These are phyloP conservation scores for Pristionchus japonicus DNA, from an alignment of 2,888 invertebrate species.

Conservation along the genomic window DNA sequence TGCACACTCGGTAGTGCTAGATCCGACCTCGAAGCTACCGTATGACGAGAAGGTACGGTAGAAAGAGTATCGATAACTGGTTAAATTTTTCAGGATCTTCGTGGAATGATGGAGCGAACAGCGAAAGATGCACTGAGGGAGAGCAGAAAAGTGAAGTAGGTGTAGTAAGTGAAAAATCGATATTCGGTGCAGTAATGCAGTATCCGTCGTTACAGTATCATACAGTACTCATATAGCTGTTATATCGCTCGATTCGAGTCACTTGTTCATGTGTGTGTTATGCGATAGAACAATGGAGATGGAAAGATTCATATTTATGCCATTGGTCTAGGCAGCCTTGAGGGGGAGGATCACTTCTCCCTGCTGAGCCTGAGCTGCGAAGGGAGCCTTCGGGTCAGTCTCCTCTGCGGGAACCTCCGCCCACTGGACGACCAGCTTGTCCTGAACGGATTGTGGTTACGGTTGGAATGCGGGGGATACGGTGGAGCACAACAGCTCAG, in stretches of 20 bases:
- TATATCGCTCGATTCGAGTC: neutral
- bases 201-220: neutral
- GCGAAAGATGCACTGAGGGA: conserved; percentile 45
- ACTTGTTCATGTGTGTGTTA: neutral
- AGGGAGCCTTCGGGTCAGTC: conserved; percentile 62
- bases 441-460: neutral
- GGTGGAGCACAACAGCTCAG: neutral
- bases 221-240: neutral
- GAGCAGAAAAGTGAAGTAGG: conserved; percentile 29
- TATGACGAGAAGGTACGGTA: conserved; percentile 60
- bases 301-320: neutral
- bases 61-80: neutral
- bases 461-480: neutral
- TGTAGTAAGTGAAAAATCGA: neutral
- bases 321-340: conserved; percentile 48
- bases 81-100: conserved; percentile 21
- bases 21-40: conserved; percentile 65
- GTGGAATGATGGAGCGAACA: conserved; percentile 41
- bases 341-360: conserved; percentile 60
- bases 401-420: conserved; percentile 58
- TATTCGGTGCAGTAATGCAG: neutral
- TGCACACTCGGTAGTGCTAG: conserved; percentile 66
- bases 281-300: neutral
- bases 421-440: conserved; percentile 32
- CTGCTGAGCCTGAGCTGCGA: conserved; percentile 60